Conservation (phyloP, 2,888 invertebrate genomes). For the Dicyrtomina minuta region DNA sequence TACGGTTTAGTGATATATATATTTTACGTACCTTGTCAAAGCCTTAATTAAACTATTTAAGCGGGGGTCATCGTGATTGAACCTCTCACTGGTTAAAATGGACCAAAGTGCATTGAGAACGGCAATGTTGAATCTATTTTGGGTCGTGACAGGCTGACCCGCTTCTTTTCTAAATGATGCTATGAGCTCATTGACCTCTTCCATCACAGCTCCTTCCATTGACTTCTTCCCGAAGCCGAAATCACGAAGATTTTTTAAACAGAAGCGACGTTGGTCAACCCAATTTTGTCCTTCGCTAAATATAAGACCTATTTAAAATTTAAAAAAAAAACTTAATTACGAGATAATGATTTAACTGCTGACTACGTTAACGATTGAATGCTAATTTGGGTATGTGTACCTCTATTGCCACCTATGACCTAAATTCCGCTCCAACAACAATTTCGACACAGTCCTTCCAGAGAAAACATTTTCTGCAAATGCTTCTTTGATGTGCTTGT, state of each 20-base stretch:
- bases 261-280: constrained; percentile 47
- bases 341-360: too few species aligned
- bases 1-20: too few species aligned
- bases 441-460: constrained; percentile 35
- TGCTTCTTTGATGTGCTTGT: constrained; percentile 43
- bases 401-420: constrained; percentile 42
- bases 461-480: constrained; percentile 38
- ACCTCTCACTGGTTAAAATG: constrained; percentile 43
- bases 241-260: constrained; percentile 39
- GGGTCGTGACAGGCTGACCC: constrained; percentile 43
- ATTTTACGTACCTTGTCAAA: constrained; percentile 30
- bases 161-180: constrained; percentile 36
- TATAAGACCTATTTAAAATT: constrained; percentile 35
- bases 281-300: constrained; percentile 45
- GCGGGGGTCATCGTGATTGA: constrained; percentile 44
- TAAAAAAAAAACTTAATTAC: background rate
- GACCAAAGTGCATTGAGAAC: constrained; percentile 48
- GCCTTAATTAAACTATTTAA: constrained; percentile 41
- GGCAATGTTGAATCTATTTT: constrained; percentile 47
- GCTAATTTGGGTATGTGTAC: too few species aligned
- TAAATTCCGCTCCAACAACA: constrained; percentile 34
- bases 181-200: constrained; percentile 44
- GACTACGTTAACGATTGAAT: too few species aligned
- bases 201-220: constrained; percentile 48
- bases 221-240: constrained; percentile 49